Base-by-base conservation (phyloP, 37 sponge, comb jelly and placozoan genomes). In the Trichoplax adhaerens region DNA sequence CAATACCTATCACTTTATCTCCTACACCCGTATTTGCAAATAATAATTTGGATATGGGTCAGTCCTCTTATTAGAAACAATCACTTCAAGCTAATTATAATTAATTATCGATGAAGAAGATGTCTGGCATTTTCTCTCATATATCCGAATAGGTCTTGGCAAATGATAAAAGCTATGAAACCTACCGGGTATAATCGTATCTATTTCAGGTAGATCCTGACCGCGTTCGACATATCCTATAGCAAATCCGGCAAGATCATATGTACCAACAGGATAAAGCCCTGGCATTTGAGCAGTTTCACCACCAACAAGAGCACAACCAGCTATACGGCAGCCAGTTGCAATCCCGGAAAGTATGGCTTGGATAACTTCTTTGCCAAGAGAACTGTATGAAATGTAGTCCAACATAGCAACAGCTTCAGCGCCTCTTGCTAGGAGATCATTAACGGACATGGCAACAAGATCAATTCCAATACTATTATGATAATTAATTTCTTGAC, bases 221-320 rank as follows among this genome's bases (percentile, higher is more conserved):
- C 29, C 72, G 64, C 72, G 72, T 63, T 71, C 72, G 6, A 6
- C 59, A 49, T 0, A 58, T 5, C 72, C 72, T 63, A 71, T 63
- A 71, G 64, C 64, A 71, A 71, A 71, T 29, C 72, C 72, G 63
- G 64, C 72, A 58, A 71, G n/a, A 61, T 71, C 72, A n/a, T 71
- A 71, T 50, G 56, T 63, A 5, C 72, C 72, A 5, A 10, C 5
- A 6, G 59, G 5, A 48, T 71, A 71, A 6, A 71, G 29, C 6
- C 61, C 58, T 5, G 72, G 72, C 72, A 71, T 71, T 50, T 71
- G 56, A 5, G 75, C 75, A 5, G 75, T 74, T 55, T 74, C 75
- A 6, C 75, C 75, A 7, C 75, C 75, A 4, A 70, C 29, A 5
- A 71, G 72, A 51, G 72, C 72, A 61, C 72, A 71, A n/a, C 72